Evolutionary conservation across 2,797 vertebrate species (phyloP), one percentile per base, ranked within the genome.

Genomic region (Aphelocoma californica): DNA sequence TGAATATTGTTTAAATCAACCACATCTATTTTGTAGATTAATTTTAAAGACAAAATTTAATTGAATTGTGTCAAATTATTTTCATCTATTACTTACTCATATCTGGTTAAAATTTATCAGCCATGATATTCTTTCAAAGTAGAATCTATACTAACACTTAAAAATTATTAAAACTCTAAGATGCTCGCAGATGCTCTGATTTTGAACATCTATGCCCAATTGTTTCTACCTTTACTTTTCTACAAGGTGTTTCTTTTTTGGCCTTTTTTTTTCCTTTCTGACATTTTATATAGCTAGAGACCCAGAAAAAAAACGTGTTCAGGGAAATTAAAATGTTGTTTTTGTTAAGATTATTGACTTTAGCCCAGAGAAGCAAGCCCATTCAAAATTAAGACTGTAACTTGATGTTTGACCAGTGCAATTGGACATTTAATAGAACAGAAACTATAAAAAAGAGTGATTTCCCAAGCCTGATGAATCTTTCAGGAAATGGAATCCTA

Each of bases 401-500:
- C 34, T 25, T 80, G 32, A 53, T 77, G 57, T 81, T 79, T 77
- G 56, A 51, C 79, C 62, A 50, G 36, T 50, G 36, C 23, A 77
- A 42, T 51, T 70, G 29, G 32, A 34, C 19, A 25, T 64, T 64
- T 54, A 79, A 58, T 28, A 44, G 29, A 83, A 73, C 60, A 88
- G 70, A 77, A 96, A 62, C 75, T 82, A 74, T 64, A 74, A 93
- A 77, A 62, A 86, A 13, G 18, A 65, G 14, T 11, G 58, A 88
- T 75, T 77, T 90, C 17, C 38, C 31, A 77, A 32, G 10, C 6
- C 3, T 3, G 48, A 42, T 38, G 66, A 38, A 13, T 73, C 42
- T 83, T 81, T 34, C 25, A 74, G 72, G 70, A 40, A 74, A 38
- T 15, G 36, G 28, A 90, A 81, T 88, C 79, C 18, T 56, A 84